Base-by-base conservation (phyloP, 1,140 invertebrate genomes). In the Nephotettix cincticeps region DNA sequence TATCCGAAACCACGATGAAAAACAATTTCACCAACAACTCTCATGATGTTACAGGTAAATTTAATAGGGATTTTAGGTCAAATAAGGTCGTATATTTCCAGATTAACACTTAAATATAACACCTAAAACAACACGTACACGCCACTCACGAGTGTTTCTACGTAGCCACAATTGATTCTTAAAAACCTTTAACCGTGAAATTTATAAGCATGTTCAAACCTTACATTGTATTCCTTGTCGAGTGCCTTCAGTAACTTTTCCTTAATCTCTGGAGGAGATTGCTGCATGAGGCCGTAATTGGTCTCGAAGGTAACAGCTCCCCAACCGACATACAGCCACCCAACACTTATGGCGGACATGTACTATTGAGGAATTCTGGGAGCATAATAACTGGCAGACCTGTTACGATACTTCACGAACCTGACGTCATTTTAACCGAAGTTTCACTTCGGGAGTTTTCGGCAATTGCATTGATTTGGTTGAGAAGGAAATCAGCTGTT, bases 211-310 rank as follows among this genome's bases (percentile, higher is more conserved):
- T 73, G 61, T 70, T 75, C 58, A 77, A 71, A 70, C 74, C 85
- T 86, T 86, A 87, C 86, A 87, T 87, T 87, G 81, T 87, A 84
- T 76, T 87, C 84, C 76, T 81, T 80, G 83, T 87, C 86, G 78
- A 87, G 81, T 78, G 85, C 85, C 81, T 82, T 83, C 78, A 86
- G 81, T 82, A 87, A 83, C 80, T 84, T 86, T 78, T 86, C 84
- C 82, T 86, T 87, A 79, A 87, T 84, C 79, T 87, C 84, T 77
- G 78, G 78, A 81, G 84, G 83, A 81, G 84, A 83, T 80, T 83
- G 81, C 85, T 86, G 85, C 86, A 86, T 80, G 78, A 81, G 80
- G 80, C 77, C 79, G 76, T 78, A 79, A 76, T 77, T 76, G 78
- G 78, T 79, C 76, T 79, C 78, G 77, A 77, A 78, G 76, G 76